Evolutionary conservation across 2,888 invertebrate genomes (phyloP).

Genomic region (Thereva unica): DNA sequence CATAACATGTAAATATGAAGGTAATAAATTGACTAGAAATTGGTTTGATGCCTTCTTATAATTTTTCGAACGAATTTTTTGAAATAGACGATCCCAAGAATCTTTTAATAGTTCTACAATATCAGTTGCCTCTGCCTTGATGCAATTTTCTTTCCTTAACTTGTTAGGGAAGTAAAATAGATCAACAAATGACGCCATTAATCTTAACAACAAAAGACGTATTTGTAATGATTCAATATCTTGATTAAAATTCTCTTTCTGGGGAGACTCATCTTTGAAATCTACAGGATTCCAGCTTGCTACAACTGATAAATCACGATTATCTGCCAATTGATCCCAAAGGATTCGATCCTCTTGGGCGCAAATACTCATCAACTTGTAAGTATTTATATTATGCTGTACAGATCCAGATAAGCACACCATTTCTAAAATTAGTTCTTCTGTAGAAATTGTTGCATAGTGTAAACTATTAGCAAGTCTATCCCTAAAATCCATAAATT

Average conservation of each 20-base stretch:
- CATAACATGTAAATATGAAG: conserved; percentile 53
- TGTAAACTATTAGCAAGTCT: conserved; percentile 82
- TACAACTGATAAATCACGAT: conserved; percentile 75
- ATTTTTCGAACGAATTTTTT: conserved; percentile 51
- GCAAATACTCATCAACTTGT: conserved; percentile 64
- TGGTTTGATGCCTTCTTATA: conserved; percentile 52
- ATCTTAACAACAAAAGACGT: conserved; percentile 52
- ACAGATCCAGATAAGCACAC: conserved; percentile 58
- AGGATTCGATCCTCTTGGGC: conserved; percentile 65
- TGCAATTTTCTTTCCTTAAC: conserved; percentile 21
- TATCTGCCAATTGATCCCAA: conserved; percentile 69
- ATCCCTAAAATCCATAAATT: conserved; percentile 83
- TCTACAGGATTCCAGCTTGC: conserved; percentile 70
- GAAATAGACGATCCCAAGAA: conserved; percentile 53
- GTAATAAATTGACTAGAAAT: conserved; percentile 58
- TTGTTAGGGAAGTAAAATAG: conserved; percentile 48
- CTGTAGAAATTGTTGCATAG: conserved; percentile 68
- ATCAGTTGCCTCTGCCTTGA: conserved; percentile 40
- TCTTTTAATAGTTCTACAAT: conserved; percentile 51
- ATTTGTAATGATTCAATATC: conserved; percentile 54
- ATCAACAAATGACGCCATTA: conserved; percentile 55
- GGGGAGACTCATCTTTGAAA: conserved; percentile 46
- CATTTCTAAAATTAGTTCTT: conserved; percentile 72
- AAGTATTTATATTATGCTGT: conserved; percentile 59
- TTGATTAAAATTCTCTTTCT: conserved; percentile 53